phyloP scores from a whole-genome alignment of 2,113 vertebrate species.

The Burhinus bistriatus region DNA sequence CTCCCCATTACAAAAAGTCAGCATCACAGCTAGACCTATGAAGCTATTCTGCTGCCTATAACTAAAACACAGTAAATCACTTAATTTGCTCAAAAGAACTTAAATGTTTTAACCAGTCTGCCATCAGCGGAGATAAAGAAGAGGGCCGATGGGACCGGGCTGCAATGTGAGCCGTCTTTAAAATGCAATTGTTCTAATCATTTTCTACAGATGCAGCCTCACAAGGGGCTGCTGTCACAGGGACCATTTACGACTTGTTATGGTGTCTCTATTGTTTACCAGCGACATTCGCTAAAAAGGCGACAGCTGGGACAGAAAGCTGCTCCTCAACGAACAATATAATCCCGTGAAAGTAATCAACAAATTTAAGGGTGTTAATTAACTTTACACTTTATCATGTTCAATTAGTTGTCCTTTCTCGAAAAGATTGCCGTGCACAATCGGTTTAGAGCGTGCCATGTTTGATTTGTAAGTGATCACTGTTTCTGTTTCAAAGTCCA shows the following conservation, averaged over 20 bases:
- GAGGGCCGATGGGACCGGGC: slow-evolving; percentile 83
- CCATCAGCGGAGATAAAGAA: slow-evolving; percentile 82
- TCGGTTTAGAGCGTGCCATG: slow-evolving; percentile 87
- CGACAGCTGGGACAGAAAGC: slow-evolving; percentile 95
- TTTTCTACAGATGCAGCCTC: slow-evolving; percentile 92
- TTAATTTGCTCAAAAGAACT: slow-evolving; percentile 81
- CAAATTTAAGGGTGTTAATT: slow-evolving; percentile 99
- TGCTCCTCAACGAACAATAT: slow-evolving; percentile 86
- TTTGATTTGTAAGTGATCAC: slow-evolving; percentile 94
- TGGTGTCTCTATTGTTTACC: slow-evolving; percentile 93
- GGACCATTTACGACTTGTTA: slow-evolving; percentile 88
- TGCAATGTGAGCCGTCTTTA: slow-evolving; percentile 88
- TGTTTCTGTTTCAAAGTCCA: slow-evolving; percentile 81
- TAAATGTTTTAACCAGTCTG: slow-evolving; percentile 82
- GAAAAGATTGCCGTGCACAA: slow-evolving; percentile 87
- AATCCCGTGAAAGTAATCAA: slow-evolving; percentile 92
- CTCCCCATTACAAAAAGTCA: slow-evolving; percentile 46
- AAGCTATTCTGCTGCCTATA: slow-evolving; percentile 64
- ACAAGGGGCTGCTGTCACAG: slow-evolving; percentile 90
- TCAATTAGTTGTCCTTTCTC: slow-evolving; percentile 96
- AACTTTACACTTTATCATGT: slow-evolving; percentile 99
- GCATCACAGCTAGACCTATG: slow-evolving; percentile 34
- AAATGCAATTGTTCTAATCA: slow-evolving; percentile 98
- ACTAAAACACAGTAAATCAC: slow-evolving; percentile 79
- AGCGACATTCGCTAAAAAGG: slow-evolving; percentile 79